Evolutionary conservation across 2,797 vertebrate species (phyloP), one percentile per base, ranked within the genome.

Genomic region (Danionella dracula): DNA sequence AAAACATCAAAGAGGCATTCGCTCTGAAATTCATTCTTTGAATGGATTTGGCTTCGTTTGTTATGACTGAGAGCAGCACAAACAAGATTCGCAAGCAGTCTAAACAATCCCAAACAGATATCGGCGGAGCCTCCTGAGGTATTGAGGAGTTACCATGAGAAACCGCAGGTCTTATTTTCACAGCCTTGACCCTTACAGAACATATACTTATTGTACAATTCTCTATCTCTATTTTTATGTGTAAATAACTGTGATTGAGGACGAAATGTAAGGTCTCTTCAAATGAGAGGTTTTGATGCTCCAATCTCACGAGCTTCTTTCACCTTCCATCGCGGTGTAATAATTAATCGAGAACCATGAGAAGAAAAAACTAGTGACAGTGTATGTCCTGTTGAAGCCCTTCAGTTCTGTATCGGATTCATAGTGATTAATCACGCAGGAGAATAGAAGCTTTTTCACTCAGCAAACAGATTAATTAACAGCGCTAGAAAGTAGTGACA

Each of bases 271-370:
- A 21, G 19, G 41, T 20, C 34, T 44, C 31, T 23, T 60, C 78
- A 81, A 77, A 74, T 84, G 64, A 68, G 63, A 71, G 75, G 72
- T 66, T 59, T 83, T 13, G 2, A 5, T 8, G 31, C 11, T 68
- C 88, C 82, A 87, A 88, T 86, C 81, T 76, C 54, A 53, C 79
- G 83, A 44, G 80, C 23, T 3, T 27, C 6, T 71, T 71, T 72
- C 29, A 69, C 64, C 77, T 85, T 85, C 62, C 42, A 38, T 71
- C 29, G 12, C 19, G 15, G 79, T 83, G 70, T 93, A 94, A 95
- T 94, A 85, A 97, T 94, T 94, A 92, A 94, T 90, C 0, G 66
- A 29, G 66, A 31, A 75, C 58, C 88, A 88, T 93, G 93, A 89
- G 91, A 94, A 93, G 82, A 68, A 76, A 19, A 21, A 70, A 69